Conservation (phyloP, 1,140 invertebrate species). For the Neotoxoptera formosana region DNA sequence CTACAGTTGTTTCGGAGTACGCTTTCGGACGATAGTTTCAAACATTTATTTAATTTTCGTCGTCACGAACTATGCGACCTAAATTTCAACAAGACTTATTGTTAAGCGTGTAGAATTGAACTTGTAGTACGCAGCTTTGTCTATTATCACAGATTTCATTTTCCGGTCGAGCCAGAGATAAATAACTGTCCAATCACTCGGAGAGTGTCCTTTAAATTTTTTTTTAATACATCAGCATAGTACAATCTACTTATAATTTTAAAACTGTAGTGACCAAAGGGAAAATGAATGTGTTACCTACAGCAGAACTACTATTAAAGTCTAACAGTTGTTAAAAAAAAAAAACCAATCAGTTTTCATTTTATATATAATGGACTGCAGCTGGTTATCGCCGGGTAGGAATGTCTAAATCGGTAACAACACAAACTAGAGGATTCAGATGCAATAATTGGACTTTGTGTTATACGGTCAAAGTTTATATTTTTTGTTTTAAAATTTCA, state of each 20-base stretch:
- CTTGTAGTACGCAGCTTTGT: neutral
- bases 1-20: neutral
- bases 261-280: neutral
- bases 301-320: no score
- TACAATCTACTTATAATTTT: neutral
- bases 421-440: no score
- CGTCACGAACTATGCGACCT: neutral
- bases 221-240: no score
- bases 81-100: neutral
- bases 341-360: no score
- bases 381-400: no score
- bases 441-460: no score
- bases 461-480: no score
- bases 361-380: no score
- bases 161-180: neutral
- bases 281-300: neutral
- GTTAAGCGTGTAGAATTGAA: neutral
- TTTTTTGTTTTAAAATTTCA: no score
- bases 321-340: no score
- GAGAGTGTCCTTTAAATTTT: neutral
- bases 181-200: neutral
- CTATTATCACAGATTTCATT: neutral
- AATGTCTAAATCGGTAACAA: no score
- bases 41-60: conserved; percentile 6
- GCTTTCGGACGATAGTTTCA: neutral